A percentile compares a stretch with the other conserved stretches of the same genome.
Evolutionary conservation across 2,113 vertebrate species (phyloP).

Genomic region (Alligator sinensis): DNA sequence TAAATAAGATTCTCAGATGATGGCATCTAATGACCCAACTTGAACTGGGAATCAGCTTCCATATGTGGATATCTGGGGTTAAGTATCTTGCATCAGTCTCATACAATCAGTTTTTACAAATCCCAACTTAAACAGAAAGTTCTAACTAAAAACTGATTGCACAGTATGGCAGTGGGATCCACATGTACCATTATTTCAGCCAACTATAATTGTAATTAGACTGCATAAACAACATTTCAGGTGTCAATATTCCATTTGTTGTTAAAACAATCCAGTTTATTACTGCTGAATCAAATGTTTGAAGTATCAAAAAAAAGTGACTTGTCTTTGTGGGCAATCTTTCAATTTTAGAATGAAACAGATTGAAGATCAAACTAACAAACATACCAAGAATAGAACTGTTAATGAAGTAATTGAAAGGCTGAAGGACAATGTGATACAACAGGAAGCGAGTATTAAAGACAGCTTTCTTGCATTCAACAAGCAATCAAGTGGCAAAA

Average conservation of each 20-base stretch:
- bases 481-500: conserved; percentile 35
- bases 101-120: neutral
- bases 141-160: neutral
- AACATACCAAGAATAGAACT: conserved; percentile 26
- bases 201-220: neutral
- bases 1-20: neutral
- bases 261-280: neutral
- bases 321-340: neutral
- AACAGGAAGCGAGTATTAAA: conserved; percentile 47
- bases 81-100: neutral
- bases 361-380: conserved; percentile 5
- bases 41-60: neutral
- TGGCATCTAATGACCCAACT: neutral
- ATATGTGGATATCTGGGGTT: neutral
- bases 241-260: neutral
- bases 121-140: neutral
- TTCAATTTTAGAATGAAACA: conserved; percentile 65
- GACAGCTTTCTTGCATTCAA: conserved; percentile 61
- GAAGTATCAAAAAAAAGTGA: neutral
- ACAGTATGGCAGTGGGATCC: neutral
- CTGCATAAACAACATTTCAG: neutral
- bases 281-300: conserved; percentile 48
- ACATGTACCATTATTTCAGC: neutral
- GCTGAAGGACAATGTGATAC: conserved; percentile 52
- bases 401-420: conserved; percentile 65